Base-by-base conservation (phyloP, 2,797 vertebrate genomes). In the Urosaurus nigricauda region DNA sequence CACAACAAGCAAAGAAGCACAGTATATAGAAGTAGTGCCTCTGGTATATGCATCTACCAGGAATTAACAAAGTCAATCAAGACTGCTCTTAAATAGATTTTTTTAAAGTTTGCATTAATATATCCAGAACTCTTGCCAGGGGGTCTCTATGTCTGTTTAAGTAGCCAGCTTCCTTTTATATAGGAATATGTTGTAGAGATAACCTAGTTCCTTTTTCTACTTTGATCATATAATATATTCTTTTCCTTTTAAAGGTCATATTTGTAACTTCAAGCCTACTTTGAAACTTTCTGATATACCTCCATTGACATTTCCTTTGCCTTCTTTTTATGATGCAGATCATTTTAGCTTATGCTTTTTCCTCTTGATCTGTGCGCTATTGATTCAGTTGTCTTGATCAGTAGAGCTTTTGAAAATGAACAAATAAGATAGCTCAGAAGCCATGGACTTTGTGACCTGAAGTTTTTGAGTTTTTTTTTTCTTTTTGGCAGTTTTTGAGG, bases 231-330 rank as follows among this genome's bases (percentile, higher is more conserved):
- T 79, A 32, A 13, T 79, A 51, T 82, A 40, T 63, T 40, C 37
- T 82, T 3, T 65, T 47, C 12, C 60, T 68, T 47, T 83, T 37
- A 83, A 83, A 83, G 81, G 60, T 79, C n/a, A 68, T 35, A 35
- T 70, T 79, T 79, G 63, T 35, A 32, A 79, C 43, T 32, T 68
- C 13, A 51, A 63, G 58, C 43, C 47, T 86, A 1, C 13, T 9
- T 86, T 68, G 75, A 47, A 86, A 86, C 60, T 79, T 16, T 40
- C 71, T 53, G 60, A 68, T 53, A 86, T 37, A 65, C 47, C 51
- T 86, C 51, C 60, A 24, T 40, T 65, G 65, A 53, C 21, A 35
- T 86, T 79, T 47, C 35, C 51, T 86, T 65, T 85, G 56, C 16
- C 32, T 68, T 68, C 47, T n/a, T 37, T 86, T 70, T 65, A 51